phyloP scores from a whole-genome alignment of 2,888 invertebrate genomes.

The Sphinx pinastri region DNA sequence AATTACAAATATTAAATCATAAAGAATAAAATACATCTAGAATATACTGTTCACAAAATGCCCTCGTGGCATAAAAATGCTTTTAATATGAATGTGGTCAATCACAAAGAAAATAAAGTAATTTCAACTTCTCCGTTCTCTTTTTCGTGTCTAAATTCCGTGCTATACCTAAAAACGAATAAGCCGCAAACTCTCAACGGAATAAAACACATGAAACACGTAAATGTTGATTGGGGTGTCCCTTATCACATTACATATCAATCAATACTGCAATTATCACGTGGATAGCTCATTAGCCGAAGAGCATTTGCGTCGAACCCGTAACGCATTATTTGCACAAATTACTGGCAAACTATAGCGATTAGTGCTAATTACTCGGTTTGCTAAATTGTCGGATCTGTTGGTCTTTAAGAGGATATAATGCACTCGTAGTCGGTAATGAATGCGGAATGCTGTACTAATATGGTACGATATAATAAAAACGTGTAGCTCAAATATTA shows the following conservation, averaged over 20 bases:
- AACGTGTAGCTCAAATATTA: too few relatives aligned
- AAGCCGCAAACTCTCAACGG: not conserved
- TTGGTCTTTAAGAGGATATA: constrained; percentile 33
- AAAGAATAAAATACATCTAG: too few relatives aligned
- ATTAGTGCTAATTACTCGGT: constrained; percentile 74
- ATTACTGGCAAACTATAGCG: constrained; percentile 69
- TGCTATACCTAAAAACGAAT: too few relatives aligned
- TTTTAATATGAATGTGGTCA: too few relatives aligned
- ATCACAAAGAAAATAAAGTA: too few relatives aligned
- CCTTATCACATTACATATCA: constrained; percentile 38
- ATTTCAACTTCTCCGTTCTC: too few relatives aligned
- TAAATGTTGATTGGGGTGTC: not conserved
- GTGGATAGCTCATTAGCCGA: constrained; percentile 66
- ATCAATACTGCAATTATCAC: constrained; percentile 57
- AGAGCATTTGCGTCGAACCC: constrained; percentile 55
- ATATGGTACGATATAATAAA: not conserved
- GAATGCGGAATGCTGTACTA: not conserved
- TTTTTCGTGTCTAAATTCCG: too few relatives aligned
- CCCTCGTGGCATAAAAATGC: too few relatives aligned
- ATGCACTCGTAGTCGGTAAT: constrained; percentile 1
- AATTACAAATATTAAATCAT: not conserved
- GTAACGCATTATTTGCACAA: constrained; percentile 67
- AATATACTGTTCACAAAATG: too few relatives aligned
- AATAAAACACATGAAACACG: not conserved
- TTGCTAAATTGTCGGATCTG: constrained; percentile 63